Percentiles rank a stretch among this genome's conserved stretches.
Conservation (phyloP, 1,140 invertebrate genomes). For the Idris sp. region DNA sequence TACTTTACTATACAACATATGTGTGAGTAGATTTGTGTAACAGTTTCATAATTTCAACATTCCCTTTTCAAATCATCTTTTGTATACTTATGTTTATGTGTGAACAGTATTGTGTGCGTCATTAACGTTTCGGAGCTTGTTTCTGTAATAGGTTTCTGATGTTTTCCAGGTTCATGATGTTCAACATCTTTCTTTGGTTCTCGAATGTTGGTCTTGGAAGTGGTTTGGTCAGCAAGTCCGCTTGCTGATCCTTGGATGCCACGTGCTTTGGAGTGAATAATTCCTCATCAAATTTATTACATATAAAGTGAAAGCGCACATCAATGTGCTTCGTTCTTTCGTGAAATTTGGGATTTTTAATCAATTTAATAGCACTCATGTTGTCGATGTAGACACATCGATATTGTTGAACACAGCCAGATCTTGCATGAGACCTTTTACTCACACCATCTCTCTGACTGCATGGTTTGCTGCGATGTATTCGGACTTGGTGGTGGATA, state of each 20-base stretch:
- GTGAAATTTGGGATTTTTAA: not conserved
- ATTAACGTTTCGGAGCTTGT: too few species aligned
- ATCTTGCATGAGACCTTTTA: not conserved
- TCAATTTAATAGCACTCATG: not conserved
- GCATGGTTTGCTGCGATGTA: not conserved
- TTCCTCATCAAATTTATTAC: not conserved
- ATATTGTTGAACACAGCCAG: not conserved
- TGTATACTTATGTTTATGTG: too few species aligned
- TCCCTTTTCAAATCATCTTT: too few species aligned
- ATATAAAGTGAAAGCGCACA: not conserved
- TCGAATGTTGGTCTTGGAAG: not conserved
- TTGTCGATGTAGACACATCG: not conserved
- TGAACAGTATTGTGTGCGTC: too few species aligned
- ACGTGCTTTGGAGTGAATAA: not conserved
- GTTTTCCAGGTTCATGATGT: too few species aligned
- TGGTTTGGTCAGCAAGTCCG: not conserved
- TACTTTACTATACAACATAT: too few species aligned
- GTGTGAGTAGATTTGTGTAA: too few species aligned
- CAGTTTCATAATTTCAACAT: too few species aligned
- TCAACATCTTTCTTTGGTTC: constrained; percentile 1
- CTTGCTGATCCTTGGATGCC: not conserved
- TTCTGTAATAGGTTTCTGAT: too few species aligned
- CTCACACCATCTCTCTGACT: not conserved
- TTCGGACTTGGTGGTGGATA: constrained; percentile 1
- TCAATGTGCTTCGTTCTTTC: constrained; percentile 3